Evolutionary conservation across 2,113 vertebrate genomes (phyloP).

Genomic region (Hydropotes inermis): DNA sequence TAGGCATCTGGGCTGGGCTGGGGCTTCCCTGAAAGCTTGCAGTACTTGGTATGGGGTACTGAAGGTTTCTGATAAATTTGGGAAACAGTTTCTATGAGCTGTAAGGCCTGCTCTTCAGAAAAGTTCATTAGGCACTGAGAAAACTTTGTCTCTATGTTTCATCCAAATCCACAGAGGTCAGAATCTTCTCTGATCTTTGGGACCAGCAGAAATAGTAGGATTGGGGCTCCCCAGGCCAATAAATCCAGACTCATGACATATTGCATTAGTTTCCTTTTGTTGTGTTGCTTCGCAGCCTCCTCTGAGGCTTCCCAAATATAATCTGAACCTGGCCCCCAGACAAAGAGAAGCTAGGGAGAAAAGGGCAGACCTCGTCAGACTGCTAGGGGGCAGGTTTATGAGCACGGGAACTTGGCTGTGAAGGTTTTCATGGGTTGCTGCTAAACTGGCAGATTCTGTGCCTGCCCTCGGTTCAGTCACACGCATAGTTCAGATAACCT

Average conservation of each 20-base stretch:
- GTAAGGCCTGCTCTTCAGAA: not conserved
- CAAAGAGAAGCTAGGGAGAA: not conserved
- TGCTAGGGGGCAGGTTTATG: not conserved
- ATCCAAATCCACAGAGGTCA: not conserved
- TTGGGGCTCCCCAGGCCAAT: not conserved
- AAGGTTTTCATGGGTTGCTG: not conserved
- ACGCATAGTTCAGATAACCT: not conserved
- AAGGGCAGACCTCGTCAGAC: not conserved
- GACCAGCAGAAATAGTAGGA: not conserved
- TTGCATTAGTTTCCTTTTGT: not conserved
- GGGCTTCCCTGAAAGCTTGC: not conserved
- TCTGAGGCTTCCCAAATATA: not conserved
- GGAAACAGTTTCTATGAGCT: not conserved
- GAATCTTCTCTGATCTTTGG: not conserved
- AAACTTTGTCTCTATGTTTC: not conserved
- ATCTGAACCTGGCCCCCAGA: not conserved
- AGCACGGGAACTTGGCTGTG: not conserved
- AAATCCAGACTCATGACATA: not conserved
- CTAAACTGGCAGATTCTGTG: not conserved
- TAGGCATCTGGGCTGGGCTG: not conserved
- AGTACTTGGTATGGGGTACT: not conserved
- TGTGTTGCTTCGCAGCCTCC: not conserved
- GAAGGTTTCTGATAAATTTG: not conserved
- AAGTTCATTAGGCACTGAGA: not conserved
- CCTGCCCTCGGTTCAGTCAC: not conserved